A percentile compares a stretch with the other conserved stretches of the same genome.
phyloP scores from a whole-genome alignment of 1,140 invertebrate species.

The Leucophenga varia region DNA sequence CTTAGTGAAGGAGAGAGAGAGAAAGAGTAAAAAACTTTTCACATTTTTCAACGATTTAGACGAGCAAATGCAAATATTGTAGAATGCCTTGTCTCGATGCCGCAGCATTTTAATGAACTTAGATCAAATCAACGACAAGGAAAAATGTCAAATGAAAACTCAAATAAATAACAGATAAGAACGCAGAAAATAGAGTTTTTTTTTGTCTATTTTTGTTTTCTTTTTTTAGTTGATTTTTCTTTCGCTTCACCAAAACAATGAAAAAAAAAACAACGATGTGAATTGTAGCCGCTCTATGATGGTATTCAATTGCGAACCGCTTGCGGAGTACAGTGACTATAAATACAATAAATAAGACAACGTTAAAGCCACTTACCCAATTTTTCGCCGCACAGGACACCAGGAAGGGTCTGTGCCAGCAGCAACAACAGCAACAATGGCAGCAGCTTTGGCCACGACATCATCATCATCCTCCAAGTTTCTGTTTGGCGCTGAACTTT shows the following conservation, averaged over 20 bases:
- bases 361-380: constrained; percentile 39
- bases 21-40: constrained; percentile 26
- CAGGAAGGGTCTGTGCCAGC: constrained; percentile 25
- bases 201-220: constrained; percentile 7
- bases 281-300: too few relatives aligned
- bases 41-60: constrained; percentile 33
- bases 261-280: too few relatives aligned
- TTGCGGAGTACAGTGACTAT: too few relatives aligned
- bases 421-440: constrained; percentile 21
- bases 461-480: too few relatives aligned
- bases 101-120: constrained; percentile 26
- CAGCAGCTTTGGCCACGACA: constrained; percentile 8
- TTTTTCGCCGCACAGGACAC: constrained; percentile 44
- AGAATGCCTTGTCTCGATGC: too few relatives aligned
- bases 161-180: constrained; percentile 40
- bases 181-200: too few relatives aligned
- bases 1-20: constrained; percentile 3
- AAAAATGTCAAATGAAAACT: constrained; percentile 39
- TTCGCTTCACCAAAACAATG: too few relatives aligned
- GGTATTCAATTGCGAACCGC: too few relatives aligned
- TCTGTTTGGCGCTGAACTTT: too few relatives aligned
- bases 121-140: constrained; percentile 29
- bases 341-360: constrained; percentile 27
- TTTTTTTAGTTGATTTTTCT: not conserved
- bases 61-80: constrained; percentile 31